Percentiles rank a stretch among this genome's conserved stretches.
phyloP scores from a whole-genome alignment of 2,113 vertebrate genomes.

The Lepidothrix coronata region DNA sequence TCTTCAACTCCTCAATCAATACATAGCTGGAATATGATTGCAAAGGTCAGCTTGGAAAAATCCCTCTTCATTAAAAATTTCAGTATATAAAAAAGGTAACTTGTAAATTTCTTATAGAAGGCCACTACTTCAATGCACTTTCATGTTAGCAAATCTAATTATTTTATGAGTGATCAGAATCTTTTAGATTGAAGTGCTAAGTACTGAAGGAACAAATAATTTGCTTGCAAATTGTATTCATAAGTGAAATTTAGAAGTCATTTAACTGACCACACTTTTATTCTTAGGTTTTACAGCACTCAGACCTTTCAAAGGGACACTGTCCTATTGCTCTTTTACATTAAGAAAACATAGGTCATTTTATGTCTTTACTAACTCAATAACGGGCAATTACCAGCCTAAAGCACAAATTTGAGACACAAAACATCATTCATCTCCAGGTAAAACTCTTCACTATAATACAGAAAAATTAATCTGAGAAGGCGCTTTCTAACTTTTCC shows the following conservation, averaged over 20 bases:
- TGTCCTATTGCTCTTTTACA: not conserved
- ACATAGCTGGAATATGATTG: not conserved
- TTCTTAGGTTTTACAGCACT: not conserved
- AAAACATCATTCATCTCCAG: not conserved
- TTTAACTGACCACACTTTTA: not conserved
- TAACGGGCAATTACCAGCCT: not conserved
- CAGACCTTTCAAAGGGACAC: not conserved
- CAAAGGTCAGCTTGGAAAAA: not conserved
- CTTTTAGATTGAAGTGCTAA: not conserved
- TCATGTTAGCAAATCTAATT: not conserved
- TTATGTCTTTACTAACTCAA: not conserved
- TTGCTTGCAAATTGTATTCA: not conserved
- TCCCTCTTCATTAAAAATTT: not conserved
- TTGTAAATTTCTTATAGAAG: not conserved
- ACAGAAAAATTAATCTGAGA: not conserved
- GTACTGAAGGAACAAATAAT: not conserved
- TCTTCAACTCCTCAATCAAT: not conserved
- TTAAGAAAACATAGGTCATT: not conserved
- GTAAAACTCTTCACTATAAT: not conserved
- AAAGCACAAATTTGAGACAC: not conserved
- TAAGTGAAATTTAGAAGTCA: not conserved
- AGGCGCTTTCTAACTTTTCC: not conserved
- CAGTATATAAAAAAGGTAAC: not conserved
- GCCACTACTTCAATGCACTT: not conserved
- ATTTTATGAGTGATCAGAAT: not conserved